Evolutionary conservation across 2,113 vertebrate species (phyloP).

Genomic region (Chrysemys picta): DNA sequence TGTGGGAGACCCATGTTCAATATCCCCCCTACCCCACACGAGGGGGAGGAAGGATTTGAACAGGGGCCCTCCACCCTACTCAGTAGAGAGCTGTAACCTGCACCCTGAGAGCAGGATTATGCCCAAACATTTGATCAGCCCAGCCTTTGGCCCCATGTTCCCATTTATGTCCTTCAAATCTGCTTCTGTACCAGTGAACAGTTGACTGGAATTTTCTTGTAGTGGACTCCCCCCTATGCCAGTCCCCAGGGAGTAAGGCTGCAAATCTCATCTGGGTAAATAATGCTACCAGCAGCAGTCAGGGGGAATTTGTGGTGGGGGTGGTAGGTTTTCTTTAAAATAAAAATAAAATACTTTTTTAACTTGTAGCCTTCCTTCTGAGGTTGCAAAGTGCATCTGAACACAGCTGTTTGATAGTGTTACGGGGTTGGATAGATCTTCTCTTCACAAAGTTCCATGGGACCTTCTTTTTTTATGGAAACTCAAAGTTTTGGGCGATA

Average conservation of each 20-base stretch:
- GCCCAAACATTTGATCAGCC: neutral
- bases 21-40: neutral
- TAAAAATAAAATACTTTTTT: neutral
- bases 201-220: neutral
- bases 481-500: neutral
- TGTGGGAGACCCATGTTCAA: neutral
- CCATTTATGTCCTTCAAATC: neutral
- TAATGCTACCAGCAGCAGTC: neutral
- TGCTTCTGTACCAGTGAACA: neutral
- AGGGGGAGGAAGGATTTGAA: neutral
- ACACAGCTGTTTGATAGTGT: neutral
- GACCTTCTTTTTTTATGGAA: neutral
- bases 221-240: fast-evolving
- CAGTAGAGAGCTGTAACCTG: neutral
- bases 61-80: too few species aligned
- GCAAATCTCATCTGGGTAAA: neutral
- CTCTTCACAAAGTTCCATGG: neutral
- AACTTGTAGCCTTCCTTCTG: neutral
- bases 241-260: neutral
- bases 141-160: neutral
- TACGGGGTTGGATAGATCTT: neutral
- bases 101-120: neutral
- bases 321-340: neutral
- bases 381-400: fast-evolving
- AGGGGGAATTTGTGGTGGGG: neutral